Base-by-base conservation (phyloP, 2,797 vertebrate species). In the Sternarchorhynchus goeldii region DNA sequence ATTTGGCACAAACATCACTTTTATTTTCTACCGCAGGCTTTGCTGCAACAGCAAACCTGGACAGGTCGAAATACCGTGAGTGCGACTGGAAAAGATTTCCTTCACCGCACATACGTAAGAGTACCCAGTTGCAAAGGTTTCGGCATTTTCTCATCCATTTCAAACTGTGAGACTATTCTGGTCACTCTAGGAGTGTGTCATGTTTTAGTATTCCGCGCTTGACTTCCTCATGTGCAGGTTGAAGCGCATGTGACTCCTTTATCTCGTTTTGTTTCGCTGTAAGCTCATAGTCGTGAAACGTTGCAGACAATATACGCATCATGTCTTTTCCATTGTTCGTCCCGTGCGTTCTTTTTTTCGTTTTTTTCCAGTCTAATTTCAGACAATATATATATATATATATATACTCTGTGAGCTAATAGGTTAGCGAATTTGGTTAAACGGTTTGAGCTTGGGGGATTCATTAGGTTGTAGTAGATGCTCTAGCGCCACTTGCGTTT, bases 211-310 rank as follows among this genome's bases (percentile, higher is more conserved):
- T 64, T 64, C 36, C 68, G 69, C 12, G 62, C 63, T 56, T 60
- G 69, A 21, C 20, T 50, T 31, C 4, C 62, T 50, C 53, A 67
- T 67, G 68, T 77, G 68, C 68, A 66, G 72, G 53, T 72, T 64
- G 18, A 39, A 14, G 65, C 75, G 68, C 34, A 53, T n/a, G 64
- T 75, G 77, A 83, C 50, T 80, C 77, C 55, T 32, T 68, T 18
- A 29, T 59, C 5, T 58, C 2, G 70, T 67, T 50, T 53, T 31
- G 50, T 29, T 14, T 12, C 36, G 8, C 39, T 1, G 65, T 21
- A 5, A 67, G 41, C 20, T 17, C 10, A 50, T 14, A 16, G n/a
- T 50, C 45, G 10, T 63, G 29, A 36, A 63, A 31, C 60, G 60
- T 6, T 36, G 6, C 7, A 64, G 25, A 66, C 36, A 16, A 39